Percentiles rank a stretch among this genome's conserved stretches.
Evolutionary conservation across 1,140 invertebrate genomes (phyloP).

Genomic region (Acromyrmex charruanus): DNA sequence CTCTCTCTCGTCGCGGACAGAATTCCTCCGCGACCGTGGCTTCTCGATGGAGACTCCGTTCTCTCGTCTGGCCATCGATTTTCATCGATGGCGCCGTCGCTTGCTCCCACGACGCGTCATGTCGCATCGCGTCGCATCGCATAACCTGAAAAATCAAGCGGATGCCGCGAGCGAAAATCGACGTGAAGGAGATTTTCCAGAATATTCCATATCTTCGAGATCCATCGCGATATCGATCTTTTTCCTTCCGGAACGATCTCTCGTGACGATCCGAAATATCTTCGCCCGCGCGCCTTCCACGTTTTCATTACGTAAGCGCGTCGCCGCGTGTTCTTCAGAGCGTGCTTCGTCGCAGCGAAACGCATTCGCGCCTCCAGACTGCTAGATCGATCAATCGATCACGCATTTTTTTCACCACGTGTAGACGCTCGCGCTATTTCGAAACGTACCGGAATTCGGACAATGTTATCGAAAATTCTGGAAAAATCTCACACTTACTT

Average conservation of each 20-base stretch:
- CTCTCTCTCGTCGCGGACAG: neutral
- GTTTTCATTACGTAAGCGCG: constrained; percentile 63
- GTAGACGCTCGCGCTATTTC: neutral
- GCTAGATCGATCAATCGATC: neutral
- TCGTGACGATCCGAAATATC: constrained; percentile 4
- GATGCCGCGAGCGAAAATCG: neutral
- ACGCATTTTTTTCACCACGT: neutral
- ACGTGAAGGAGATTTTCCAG: neutral
- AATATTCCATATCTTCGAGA: neutral
- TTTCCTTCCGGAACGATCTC: neutral
- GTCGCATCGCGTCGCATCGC: neutral
- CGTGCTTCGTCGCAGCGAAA: neutral
- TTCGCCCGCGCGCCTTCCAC: neutral
- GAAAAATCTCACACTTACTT: neutral
- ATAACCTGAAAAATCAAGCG: constrained; percentile 35
- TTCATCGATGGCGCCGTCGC: constrained; percentile 15
- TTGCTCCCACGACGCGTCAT: neutral
- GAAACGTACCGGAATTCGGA: neutral
- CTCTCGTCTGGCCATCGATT: constrained; percentile 20
- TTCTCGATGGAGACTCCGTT: neutral
- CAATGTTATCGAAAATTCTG: neutral
- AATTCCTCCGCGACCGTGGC: neutral
- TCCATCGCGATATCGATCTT: neutral
- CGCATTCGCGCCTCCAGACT: too few relatives aligned
- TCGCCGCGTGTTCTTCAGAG: constrained; percentile 13